Evolutionary conservation across 1,140 invertebrate species (phyloP).

Genomic region (Belonocnema kinseyi): DNA sequence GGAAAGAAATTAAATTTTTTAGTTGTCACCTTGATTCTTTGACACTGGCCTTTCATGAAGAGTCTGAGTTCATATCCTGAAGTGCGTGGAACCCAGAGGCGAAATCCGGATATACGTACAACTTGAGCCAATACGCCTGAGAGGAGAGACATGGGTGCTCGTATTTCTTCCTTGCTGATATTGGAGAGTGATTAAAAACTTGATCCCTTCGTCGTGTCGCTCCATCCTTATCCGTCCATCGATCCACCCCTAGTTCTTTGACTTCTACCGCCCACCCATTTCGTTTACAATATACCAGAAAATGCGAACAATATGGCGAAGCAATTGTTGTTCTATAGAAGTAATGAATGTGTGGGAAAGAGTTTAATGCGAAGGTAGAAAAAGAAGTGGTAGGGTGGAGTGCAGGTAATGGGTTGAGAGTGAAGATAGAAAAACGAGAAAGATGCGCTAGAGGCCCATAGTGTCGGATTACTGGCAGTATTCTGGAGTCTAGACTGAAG

Average conservation of each 20-base stretch:
- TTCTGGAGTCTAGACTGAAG: constrained; percentile 60
- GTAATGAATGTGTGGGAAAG: neutral
- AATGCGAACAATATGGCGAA: neutral
- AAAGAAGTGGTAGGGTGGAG: neutral
- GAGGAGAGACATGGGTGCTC: neutral
- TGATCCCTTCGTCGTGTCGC: constrained; percentile 54
- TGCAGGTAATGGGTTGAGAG: neutral
- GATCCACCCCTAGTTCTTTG: constrained; percentile 41
- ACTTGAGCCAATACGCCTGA: neutral
- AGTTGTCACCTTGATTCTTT: neutral
- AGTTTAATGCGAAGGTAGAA: constrained; percentile 34
- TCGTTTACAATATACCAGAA: constrained; percentile 51
- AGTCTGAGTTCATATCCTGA: constrained; percentile 2
- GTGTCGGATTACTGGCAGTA: constrained; percentile 64
- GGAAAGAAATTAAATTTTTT: no score
- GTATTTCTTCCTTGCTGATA: constrained; percentile 53
- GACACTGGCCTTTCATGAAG: constrained; percentile 20
- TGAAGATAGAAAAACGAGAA: constrained; percentile 33
- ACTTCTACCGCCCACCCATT: constrained; percentile 39
- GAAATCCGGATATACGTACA: neutral
- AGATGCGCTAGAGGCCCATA: constrained; percentile 49
- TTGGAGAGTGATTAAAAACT: constrained; percentile 68
- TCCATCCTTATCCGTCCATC: constrained; percentile 54
- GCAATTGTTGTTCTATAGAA: neutral
- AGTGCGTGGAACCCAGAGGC: constrained; percentile 2